Conservation (phyloP, 2,113 vertebrate genomes). For the Myrmophylax atrothorax region DNA sequence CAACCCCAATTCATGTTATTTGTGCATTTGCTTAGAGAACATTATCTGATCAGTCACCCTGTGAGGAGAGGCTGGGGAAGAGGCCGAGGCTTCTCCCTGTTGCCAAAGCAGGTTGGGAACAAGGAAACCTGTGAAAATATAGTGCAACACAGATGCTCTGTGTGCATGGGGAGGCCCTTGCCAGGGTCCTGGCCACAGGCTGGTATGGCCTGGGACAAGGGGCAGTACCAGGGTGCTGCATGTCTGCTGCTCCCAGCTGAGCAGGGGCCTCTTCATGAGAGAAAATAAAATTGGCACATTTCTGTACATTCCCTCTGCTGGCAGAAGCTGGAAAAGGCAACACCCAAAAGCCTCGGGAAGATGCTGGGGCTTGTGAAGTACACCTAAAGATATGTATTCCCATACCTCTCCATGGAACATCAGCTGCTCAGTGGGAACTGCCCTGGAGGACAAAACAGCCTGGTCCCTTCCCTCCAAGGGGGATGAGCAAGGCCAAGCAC, state of each 20-base stretch:
- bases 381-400: fast-evolving
- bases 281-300: neutral
- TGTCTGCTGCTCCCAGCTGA: neutral
- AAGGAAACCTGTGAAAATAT: neutral
- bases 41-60: slow-evolving; percentile 78
- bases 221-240: neutral
- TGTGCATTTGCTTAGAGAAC: slow-evolving; percentile 76
- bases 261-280: neutral
- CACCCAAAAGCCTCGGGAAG: neutral
- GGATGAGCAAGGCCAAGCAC: fast-evolving
- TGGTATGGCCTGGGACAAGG: neutral
- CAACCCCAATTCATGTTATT: slow-evolving; percentile 79
- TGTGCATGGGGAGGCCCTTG: fast-evolving
- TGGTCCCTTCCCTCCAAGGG: fast-evolving
- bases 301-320: slow-evolving; percentile 58
- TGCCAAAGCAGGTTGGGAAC: neutral
- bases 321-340: slow-evolving; percentile 42
- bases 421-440: neutral
- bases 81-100: slow-evolving; percentile 25
- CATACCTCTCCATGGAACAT: fast-evolving
- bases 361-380: neutral
- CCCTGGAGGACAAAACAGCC: fast-evolving
- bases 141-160: neutral
- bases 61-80: slow-evolving; percentile 60
- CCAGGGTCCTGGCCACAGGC: neutral